Base-by-base conservation (phyloP, 2,888 invertebrate genomes). In the Clivina fossor region DNA sequence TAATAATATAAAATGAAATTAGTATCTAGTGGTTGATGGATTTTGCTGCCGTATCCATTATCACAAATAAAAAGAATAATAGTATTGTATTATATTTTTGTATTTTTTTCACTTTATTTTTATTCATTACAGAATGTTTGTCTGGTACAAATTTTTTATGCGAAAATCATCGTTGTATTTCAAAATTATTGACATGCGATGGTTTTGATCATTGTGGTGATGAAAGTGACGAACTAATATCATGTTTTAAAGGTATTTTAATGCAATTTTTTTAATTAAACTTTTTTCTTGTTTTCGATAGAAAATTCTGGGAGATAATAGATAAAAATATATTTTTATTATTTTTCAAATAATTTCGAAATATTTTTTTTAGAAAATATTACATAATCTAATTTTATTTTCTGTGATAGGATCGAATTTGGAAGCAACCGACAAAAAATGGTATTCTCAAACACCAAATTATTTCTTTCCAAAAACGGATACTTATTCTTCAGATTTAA, bases 121-220 rank as follows among this genome's bases (percentile, higher is more conserved):
- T n/a, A n/a, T n/a, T n/a, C n/a, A 50, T 67, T 71, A 7, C 63
- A 86, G 85, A 83, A 70, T 86, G 86, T 66, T 83, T 80, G 65
- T 76, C 81, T 37, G 81, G 81, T 11, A 79, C 82, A 19, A 86
- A 88, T 65, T 86, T 85, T 65, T 74, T 85, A 13, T 88, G 88
- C 62, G 78, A 80, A 53, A 88, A 88, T 68, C 81, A 83, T 63
- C 78, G 86, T 55, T 88, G 88, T 67, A 83, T 87, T 63, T 80
- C 84, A 1, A 77, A 76, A 41, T 78, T 82, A 18, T 70, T 88
- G 28, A 80, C 81, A 50, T 88, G 88, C 67, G 88, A 89, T 69
- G 85, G 86, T 4, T 85, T 86, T 62, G 86, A 88, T 71, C 86
- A 88, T 63, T 88, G 88, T 63, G 88, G 87, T 0, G 87, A 87